Percentiles rank a stretch among this genome's conserved stretches.
Evolutionary conservation across 1,140 invertebrate genomes (phyloP).

Genomic region (Drosophila mayri): DNA sequence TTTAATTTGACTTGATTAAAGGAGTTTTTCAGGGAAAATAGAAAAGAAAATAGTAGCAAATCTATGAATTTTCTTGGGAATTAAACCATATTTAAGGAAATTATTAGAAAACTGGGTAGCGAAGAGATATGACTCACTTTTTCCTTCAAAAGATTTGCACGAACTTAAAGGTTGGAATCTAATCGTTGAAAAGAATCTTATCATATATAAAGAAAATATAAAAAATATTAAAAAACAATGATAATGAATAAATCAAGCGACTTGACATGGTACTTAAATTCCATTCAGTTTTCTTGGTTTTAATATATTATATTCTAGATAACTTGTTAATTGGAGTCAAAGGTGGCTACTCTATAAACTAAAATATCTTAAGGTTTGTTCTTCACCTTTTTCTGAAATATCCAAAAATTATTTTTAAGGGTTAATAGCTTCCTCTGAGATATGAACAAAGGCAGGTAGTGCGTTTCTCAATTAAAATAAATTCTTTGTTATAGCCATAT

Average conservation of each 20-base stretch:
- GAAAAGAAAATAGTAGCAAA: not conserved
- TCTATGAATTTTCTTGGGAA: not conserved
- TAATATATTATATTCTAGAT: not conserved
- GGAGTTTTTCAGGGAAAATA: too few species aligned
- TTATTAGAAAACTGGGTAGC: not conserved
- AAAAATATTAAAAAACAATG: conserved; percentile 1
- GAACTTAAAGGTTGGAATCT: not conserved
- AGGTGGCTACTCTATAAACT: accelerated
- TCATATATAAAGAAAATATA: not conserved
- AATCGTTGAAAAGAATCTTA: conserved; percentile 1
- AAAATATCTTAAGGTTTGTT: not conserved
- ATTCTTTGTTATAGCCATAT: too few species aligned
- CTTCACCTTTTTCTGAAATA: not conserved
- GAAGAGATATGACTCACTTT: not conserved
- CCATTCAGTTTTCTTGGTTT: not conserved
- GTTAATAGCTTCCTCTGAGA: not conserved
- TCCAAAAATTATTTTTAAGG: not conserved
- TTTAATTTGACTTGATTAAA: conserved; percentile 26
- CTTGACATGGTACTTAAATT: not conserved
- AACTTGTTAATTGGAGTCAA: not conserved
- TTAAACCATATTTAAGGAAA: too few species aligned
- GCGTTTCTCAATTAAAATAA: too few species aligned
- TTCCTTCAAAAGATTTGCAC: not conserved
- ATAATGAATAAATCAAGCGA: not conserved
- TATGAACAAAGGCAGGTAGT: too few species aligned